A percentile compares a stretch with the other conserved stretches of the same genome.
These are phyloP conservation scores for Hedychridium roseum DNA, from an alignment of 2,888 invertebrate species.

Conservation along the genomic window DNA sequence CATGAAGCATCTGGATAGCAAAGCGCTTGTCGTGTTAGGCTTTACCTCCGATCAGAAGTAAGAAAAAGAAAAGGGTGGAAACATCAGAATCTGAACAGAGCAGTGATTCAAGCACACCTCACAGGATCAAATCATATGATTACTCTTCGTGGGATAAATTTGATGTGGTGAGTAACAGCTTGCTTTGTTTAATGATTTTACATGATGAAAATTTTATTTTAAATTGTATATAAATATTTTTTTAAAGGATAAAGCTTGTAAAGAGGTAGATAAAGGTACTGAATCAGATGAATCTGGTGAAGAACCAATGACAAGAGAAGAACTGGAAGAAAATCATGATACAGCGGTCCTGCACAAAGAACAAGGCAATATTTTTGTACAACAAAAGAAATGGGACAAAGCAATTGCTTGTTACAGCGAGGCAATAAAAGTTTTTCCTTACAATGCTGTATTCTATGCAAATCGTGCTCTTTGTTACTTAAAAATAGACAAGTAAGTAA, in stretches of 20 bases:
- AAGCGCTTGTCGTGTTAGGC: conserved; percentile 48
- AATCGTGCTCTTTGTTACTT: conserved; percentile 89
- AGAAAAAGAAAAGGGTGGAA: conserved; percentile 51
- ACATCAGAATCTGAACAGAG: too few relatives aligned
- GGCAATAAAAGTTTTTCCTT: conserved; percentile 83
- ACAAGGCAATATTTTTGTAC: conserved; percentile 85
- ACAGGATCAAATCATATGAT: conserved; percentile 71
- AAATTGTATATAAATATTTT: conserved; percentile 3
- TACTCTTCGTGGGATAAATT: conserved; percentile 81
- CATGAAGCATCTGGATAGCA: conserved; percentile 11
- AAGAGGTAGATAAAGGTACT: conserved; percentile 63
- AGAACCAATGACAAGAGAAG: conserved; percentile 64
- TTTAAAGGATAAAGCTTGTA: conserved; percentile 71
- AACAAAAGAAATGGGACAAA: conserved; percentile 79
- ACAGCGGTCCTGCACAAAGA: conserved; percentile 77
- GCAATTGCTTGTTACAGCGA: conserved; percentile 87
- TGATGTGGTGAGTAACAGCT: conserved; percentile 71
- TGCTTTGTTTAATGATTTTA: conserved; percentile 1
- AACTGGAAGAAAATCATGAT: conserved; percentile 65
- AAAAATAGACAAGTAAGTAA: conserved; percentile 77
- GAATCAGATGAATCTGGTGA: conserved; percentile 63
- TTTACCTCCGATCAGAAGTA: conserved; percentile 68
- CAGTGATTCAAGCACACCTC: too few relatives aligned
- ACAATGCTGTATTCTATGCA: conserved; percentile 82
- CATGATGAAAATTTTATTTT: neutral